A percentile compares a stretch with the other conserved stretches of the same genome.
phyloP scores from a whole-genome alignment of 2,888 invertebrate species.

The Agelastica alni region DNA sequence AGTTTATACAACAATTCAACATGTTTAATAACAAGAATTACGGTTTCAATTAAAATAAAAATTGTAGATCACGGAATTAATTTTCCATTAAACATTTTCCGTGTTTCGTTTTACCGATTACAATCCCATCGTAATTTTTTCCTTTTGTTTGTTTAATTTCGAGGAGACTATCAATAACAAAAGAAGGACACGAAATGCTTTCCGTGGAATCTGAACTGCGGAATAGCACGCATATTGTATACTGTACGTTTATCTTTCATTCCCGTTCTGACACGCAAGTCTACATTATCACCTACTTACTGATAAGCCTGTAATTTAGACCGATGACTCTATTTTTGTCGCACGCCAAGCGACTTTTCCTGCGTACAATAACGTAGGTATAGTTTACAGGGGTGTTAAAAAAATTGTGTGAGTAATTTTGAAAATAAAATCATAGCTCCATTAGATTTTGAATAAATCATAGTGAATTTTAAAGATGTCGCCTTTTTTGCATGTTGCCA shows the following conservation, averaged over 20 bases:
- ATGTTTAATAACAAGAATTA: too few relatives aligned
- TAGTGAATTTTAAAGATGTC: too few relatives aligned
- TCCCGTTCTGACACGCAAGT: conserved; percentile 36
- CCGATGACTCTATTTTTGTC: conserved; percentile 40
- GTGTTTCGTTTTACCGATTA: neutral
- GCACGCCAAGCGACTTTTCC: conserved; percentile 14
- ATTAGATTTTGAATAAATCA: too few relatives aligned
- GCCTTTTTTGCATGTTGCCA: too few relatives aligned
- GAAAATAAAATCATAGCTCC: too few relatives aligned
- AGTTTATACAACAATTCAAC: too few relatives aligned
- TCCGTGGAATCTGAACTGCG: conserved; percentile 32
- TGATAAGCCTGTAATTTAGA: conserved; percentile 37
- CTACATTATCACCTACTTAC: conserved; percentile 41
- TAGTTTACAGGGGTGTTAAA: too few relatives aligned
- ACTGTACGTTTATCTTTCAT: conserved; percentile 16
- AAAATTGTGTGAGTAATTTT: too few relatives aligned
- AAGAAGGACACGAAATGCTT: neutral
- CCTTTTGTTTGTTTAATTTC: conserved; percentile 1
- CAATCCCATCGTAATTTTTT: neutral
- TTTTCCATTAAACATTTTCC: neutral
- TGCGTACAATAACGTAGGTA: too few relatives aligned
- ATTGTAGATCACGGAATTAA: neutral
- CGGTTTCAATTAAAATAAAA: too few relatives aligned
- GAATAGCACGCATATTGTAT: conserved; percentile 31
- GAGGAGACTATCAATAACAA: conserved; percentile 5